These are phyloP conservation scores for Chamaea fasciata DNA, from an alignment of 2,113 vertebrate genomes.

Conservation along the genomic window DNA sequence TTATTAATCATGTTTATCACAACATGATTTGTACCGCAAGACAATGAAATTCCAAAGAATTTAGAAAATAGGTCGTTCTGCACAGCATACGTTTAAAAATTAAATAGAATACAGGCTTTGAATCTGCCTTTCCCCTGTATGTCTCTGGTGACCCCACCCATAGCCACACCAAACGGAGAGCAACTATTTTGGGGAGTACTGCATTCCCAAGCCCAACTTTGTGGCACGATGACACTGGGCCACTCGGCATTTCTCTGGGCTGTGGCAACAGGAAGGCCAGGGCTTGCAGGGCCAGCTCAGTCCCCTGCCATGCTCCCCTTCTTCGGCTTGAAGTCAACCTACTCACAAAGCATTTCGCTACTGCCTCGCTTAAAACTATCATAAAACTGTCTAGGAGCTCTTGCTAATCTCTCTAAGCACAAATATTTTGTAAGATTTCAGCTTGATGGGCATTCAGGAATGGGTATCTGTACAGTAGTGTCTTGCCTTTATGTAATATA, in stretches of 20 bases:
- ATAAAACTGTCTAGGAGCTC: neutral
- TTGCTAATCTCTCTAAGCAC: neutral
- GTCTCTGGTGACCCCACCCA: conserved; percentile 21
- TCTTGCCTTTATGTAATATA: neutral
- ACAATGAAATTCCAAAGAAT: neutral
- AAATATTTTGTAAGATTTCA: neutral
- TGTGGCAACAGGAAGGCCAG: neutral
- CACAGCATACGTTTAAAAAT: neutral
- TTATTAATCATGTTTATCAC: neutral
- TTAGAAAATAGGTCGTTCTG: neutral
- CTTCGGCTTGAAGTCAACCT: neutral
- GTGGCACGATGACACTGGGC: neutral
- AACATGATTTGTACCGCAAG: neutral
- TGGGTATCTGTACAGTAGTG: neutral
- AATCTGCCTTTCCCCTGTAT: neutral
- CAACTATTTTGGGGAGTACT: neutral
- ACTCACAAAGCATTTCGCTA: neutral
- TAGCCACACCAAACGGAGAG: neutral
- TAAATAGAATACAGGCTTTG: neutral
- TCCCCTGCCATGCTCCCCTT: neutral
- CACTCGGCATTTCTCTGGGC: neutral
- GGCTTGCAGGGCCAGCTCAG: neutral
- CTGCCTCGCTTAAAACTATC: neutral
- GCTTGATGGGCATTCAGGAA: neutral
- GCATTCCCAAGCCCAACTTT: conserved; percentile 34